phyloP scores from a whole-genome alignment of 1,140 invertebrate genomes.

The Psilanteris sp. region DNA sequence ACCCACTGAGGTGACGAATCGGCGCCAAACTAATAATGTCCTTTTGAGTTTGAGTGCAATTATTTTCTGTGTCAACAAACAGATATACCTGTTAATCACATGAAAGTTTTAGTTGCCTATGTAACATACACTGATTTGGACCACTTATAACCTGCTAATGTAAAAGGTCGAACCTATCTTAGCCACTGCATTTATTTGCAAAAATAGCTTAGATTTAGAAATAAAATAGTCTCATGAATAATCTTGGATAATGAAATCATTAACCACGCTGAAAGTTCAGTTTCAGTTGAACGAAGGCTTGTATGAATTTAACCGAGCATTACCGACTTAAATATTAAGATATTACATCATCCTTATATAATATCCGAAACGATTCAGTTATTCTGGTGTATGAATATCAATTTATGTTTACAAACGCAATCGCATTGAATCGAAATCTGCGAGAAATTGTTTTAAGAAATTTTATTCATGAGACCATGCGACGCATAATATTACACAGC shows the following conservation, averaged over 20 bases:
- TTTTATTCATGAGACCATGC: conserved; percentile 45
- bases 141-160: conserved; percentile 43
- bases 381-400: not conserved
- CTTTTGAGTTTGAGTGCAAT: conserved; percentile 51
- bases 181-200: conserved; percentile 46
- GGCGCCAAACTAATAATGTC: conserved; percentile 55
- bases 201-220: conserved; percentile 37
- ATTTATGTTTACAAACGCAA: conserved; percentile 4
- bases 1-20: conserved; percentile 60
- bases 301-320: too few species aligned
- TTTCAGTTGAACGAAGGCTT: not conserved
- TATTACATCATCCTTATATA: too few species aligned
- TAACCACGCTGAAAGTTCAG: too few species aligned
- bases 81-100: conserved; percentile 41
- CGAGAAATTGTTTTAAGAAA: too few species aligned
- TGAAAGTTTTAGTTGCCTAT: conserved; percentile 39
- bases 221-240: conserved; percentile 51
- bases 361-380: conserved; percentile 25
- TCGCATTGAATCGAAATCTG: conserved; percentile 4
- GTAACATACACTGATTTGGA: conserved; percentile 29
- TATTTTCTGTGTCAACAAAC: conserved; percentile 51
- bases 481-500: conserved; percentile 40
- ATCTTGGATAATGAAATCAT: too few species aligned
- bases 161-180: conserved; percentile 23
- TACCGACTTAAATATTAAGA: conserved; percentile 4